These are phyloP conservation scores for Synergus umbraculus DNA, from an alignment of 2,888 invertebrate species.

Conservation along the genomic window DNA sequence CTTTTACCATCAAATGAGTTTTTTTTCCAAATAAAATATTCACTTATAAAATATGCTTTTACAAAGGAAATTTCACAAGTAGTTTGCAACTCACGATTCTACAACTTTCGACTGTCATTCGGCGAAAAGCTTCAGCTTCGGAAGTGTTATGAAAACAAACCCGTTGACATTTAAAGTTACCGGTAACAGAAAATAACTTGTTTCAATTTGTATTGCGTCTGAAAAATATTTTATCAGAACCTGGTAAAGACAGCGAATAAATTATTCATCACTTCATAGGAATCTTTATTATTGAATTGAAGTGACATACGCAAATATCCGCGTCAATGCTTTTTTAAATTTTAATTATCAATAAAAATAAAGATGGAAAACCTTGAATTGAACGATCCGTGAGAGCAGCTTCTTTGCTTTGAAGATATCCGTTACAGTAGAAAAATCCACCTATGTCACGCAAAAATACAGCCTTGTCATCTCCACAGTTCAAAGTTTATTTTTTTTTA, in stretches of 20 bases:
- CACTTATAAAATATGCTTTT: neutral
- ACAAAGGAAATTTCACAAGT: neutral
- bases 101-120: constrained; percentile 26
- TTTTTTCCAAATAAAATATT: neutral
- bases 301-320: neutral
- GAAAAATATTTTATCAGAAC: neutral
- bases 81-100: constrained; percentile 1
- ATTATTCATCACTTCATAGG: neutral
- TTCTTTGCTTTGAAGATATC: neutral
- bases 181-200: neutral
- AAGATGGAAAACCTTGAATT: neutral
- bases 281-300: neutral
- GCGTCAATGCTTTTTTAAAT: neutral
- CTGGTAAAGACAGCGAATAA: neutral
- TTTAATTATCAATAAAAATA: neutral
- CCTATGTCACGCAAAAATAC: constrained; percentile 16
- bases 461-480: constrained; percentile 15
- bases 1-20: neutral
- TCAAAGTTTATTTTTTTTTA: constrained; percentile 27
- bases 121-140: neutral
- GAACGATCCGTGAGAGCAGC: constrained; percentile 21
- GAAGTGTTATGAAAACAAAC: constrained; percentile 40
- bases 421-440: constrained; percentile 2
- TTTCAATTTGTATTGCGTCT: neutral
- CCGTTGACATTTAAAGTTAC: constrained; percentile 35